Evolutionary conservation across 1,140 invertebrate genomes (phyloP), one percentile per base, ranked within the genome.

Genomic region (Eufriesea mexicana): DNA sequence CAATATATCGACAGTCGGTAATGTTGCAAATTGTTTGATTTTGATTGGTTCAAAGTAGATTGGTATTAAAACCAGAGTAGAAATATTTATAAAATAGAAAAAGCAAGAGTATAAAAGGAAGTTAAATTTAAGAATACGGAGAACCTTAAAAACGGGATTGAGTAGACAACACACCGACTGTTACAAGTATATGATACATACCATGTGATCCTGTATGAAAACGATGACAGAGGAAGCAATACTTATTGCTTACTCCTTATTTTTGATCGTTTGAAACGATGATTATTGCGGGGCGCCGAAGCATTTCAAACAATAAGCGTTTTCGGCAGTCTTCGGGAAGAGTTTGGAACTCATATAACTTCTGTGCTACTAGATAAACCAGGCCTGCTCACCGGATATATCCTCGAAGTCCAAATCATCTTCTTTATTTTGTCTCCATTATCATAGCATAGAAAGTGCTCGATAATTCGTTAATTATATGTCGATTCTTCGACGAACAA

Each of bases 311-410:
- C 25, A 49, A 85, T 80, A 88, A 86, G 81, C 86, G 87, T 88
- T 78, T 83, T 87, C 85, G 89, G 89, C 87, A 90, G 87, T 89
- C 84, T 79, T 87, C 74, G 35, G 71, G 79, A 89, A 83, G 76
- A 78, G 80, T 83, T 84, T 67, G 76, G 81, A 87, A 89, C 67
- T 71, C 76, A 54, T 54, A 59, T 74, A 45, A 82, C 35, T 66
- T 74, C 49, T 51, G 49, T 67, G 72, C 67, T 59, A 42, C 25
- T 73, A 66, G 47, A 79, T 74, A 55, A 71, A 73, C 64, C 55
- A 79, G 77, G 77, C 67, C 67, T 72, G 77, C 23, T 47, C 77
- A 55, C 42, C 45, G 45, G 55, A 20, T 55, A 72, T 1, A 35
- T 18, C 9, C 28, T 7, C 6, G 5, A n/a, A 5, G 20, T 61